Percentiles rank a stretch among this genome's conserved stretches.
Conservation (phyloP, 2,888 invertebrate species). For the Cataglyphis livida region DNA sequence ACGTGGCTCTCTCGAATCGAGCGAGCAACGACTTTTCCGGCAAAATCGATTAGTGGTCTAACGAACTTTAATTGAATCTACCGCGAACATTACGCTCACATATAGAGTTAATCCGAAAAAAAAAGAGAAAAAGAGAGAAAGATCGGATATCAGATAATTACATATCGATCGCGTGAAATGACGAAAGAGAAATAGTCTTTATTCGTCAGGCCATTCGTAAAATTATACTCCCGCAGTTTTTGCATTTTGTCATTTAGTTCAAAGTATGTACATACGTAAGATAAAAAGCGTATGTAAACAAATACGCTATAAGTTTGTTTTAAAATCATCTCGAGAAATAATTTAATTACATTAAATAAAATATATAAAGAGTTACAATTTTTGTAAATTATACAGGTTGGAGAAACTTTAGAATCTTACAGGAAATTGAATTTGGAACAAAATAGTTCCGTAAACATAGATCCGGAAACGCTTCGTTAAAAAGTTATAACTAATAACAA, state of each 20-base stretch:
- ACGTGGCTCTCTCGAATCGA: constrained; percentile 22
- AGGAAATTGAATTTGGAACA: too few relatives aligned
- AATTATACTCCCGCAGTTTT: neutral
- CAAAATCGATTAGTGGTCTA: constrained; percentile 38
- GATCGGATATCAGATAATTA: constrained; percentile 29
- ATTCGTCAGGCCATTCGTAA: neutral
- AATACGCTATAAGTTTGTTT: neutral
- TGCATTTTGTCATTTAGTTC: neutral
- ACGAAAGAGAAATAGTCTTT: neutral
- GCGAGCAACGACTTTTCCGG: constrained; percentile 21
- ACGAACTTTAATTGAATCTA: constrained; percentile 45
- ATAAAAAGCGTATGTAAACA: neutral
- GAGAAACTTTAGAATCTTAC: too few relatives aligned
- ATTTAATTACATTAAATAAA: neutral
- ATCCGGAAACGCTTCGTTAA: too few relatives aligned
- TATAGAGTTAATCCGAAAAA: constrained; percentile 15
- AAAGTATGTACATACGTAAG: neutral
- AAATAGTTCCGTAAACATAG: too few relatives aligned
- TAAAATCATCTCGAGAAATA: constrained; percentile 2
- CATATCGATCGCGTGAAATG: constrained; percentile 11
- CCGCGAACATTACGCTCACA: constrained; percentile 9
- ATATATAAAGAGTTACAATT: neutral
- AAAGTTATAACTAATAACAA: too few relatives aligned
- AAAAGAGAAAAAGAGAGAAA: neutral
- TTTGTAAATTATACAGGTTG: neutral